Evolutionary conservation across 1,140 invertebrate genomes (phyloP).

Genomic region (Brachionus asplanchnoidis): DNA sequence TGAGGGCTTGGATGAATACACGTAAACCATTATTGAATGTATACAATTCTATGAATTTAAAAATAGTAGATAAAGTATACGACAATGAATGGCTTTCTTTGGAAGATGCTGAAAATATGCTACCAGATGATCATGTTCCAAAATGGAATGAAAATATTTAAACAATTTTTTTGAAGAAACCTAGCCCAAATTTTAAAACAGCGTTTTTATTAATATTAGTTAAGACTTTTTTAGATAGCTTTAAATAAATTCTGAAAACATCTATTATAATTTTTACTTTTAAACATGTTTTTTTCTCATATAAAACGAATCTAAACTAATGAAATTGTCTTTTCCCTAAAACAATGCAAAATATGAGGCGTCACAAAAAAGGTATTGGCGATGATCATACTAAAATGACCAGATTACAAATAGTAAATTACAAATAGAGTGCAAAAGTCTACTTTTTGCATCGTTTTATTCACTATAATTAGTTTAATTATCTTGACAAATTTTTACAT

Average conservation of each 20-base stretch:
- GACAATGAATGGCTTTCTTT: neutral
- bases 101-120: neutral
- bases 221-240: too few relatives aligned
- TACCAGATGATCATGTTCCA: neutral
- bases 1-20: neutral
- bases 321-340: neutral
- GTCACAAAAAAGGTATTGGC: slow-evolving; percentile 7
- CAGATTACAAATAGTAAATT: neutral
- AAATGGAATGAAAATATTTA: neutral
- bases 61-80: neutral
- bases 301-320: neutral
- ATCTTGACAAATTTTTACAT: neutral
- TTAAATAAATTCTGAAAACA: neutral
- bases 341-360: neutral
- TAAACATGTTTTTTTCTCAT: neutral
- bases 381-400: neutral
- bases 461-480: neutral
- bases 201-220: too few relatives aligned
- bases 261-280: neutral
- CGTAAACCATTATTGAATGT: neutral
- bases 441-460: neutral
- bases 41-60: too few relatives aligned
- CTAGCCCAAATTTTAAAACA: too few relatives aligned
- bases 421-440: neutral
- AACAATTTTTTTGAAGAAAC: too few relatives aligned